These are phyloP conservation scores for Halichoeres trimaculatus DNA, from an alignment of 2,113 vertebrate species.

Conservation along the genomic window DNA sequence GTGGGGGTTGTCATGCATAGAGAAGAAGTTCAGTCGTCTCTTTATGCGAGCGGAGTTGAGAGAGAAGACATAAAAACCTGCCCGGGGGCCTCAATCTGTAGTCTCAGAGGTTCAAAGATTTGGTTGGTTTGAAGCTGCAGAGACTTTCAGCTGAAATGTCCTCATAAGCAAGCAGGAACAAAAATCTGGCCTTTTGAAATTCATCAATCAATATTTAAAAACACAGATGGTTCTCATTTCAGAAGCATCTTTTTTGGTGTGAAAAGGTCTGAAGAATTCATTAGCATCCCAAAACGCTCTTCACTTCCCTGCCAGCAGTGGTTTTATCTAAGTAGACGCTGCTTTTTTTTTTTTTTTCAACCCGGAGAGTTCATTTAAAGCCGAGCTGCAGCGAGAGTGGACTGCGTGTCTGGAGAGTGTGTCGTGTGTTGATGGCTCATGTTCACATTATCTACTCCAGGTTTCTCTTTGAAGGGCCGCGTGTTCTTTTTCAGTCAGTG, in stretches of 20 bases:
- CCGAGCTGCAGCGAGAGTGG: neutral
- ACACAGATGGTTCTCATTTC: slow-evolving; percentile 33
- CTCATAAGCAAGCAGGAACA: slow-evolving; percentile 1
- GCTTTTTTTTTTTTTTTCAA: slow-evolving; percentile 9
- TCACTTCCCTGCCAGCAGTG: slow-evolving; percentile 15
- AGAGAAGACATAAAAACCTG: neutral
- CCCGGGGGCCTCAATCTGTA: neutral
- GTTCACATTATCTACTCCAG: no score
- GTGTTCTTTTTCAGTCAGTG: no score
- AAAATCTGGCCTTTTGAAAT: slow-evolving; percentile 15
- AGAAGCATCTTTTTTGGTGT: slow-evolving; percentile 2
- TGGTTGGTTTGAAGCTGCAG: slow-evolving; percentile 24
- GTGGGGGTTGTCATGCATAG: neutral
- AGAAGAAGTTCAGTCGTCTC: neutral
- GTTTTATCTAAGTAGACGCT: slow-evolving; percentile 12
- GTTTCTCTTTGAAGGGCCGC: neutral
- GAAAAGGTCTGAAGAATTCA: slow-evolving; percentile 24
- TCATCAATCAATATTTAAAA: slow-evolving; percentile 46
- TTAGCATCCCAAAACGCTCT: slow-evolving; percentile 9
- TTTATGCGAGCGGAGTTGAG: neutral
- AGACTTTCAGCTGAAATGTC: slow-evolving; percentile 1
- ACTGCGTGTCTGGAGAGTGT: neutral
- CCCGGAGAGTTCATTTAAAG: neutral
- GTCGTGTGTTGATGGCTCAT: no score
- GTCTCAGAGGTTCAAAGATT: slow-evolving; percentile 15